A percentile compares a stretch with the other conserved stretches of the same genome.
phyloP scores from a whole-genome alignment of 2,797 vertebrate genomes.

The Allobates femoralis region DNA sequence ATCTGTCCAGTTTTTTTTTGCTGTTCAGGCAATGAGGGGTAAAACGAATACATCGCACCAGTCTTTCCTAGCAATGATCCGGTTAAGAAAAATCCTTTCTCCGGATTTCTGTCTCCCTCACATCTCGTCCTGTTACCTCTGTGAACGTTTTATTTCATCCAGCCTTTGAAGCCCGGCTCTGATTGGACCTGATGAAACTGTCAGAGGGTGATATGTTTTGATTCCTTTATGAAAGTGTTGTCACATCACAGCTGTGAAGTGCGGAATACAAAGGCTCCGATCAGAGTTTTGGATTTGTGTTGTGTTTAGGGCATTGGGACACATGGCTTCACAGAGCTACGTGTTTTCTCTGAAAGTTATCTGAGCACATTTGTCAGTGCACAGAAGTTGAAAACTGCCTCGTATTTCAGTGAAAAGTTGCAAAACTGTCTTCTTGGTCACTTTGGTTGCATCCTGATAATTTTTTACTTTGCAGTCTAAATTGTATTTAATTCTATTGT shows the following conservation, averaged over 20 bases:
- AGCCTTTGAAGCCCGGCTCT: slow-evolving; percentile 49
- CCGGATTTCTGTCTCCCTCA: slow-evolving; percentile 19
- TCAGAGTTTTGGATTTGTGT: slow-evolving; percentile 51
- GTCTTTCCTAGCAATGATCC: slow-evolving; percentile 4
- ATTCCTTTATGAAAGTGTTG: slow-evolving; percentile 43
- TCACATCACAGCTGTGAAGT: slow-evolving; percentile 53
- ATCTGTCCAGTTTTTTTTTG: neutral
- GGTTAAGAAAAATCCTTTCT: slow-evolving; percentile 14
- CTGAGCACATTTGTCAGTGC: slow-evolving; percentile 17
- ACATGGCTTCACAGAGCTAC: slow-evolving; percentile 21
- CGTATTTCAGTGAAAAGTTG: no score
- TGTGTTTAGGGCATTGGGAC: slow-evolving; percentile 53
- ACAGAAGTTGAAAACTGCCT: neutral
- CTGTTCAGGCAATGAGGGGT: neutral
- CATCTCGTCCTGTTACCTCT: slow-evolving; percentile 38
- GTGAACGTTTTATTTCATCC: slow-evolving; percentile 53
- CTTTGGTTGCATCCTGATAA: no score
- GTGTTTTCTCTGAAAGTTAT: slow-evolving; percentile 16
- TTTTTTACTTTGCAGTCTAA: neutral
- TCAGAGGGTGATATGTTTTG: slow-evolving; percentile 57
- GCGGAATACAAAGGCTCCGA: slow-evolving; percentile 55
- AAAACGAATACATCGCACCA: neutral
- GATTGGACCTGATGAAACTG: slow-evolving; percentile 53
- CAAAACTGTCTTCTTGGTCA: neutral
- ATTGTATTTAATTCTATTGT: no score